Conservation (phyloP, 2,113 vertebrate genomes). For the Tupaia chinensis region DNA sequence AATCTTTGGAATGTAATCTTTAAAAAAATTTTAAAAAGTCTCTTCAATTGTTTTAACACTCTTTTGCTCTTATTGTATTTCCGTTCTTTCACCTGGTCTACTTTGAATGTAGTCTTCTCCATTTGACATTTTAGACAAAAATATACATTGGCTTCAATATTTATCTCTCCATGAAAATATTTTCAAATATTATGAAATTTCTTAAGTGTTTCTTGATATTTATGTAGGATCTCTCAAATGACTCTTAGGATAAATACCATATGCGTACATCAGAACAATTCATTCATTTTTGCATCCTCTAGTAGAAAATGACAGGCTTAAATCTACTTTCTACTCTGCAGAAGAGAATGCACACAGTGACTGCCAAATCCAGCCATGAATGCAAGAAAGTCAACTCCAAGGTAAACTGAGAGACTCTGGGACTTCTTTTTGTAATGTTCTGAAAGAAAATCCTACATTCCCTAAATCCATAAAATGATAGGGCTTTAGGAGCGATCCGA, state of each 20-base stretch:
- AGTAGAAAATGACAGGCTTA: constrained; percentile 7
- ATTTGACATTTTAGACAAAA: constrained; percentile 70
- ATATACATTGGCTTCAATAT: constrained; percentile 69
- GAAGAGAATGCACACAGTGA: constrained; percentile 18
- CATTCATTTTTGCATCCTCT: constrained; percentile 5
- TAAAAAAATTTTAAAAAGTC: constrained; percentile 52
- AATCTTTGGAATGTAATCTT: constrained; percentile 68
- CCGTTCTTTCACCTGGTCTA: constrained; percentile 77
- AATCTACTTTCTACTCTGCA: background rate
- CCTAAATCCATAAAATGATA: background rate
- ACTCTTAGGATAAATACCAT: constrained; percentile 4
- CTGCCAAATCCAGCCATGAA: background rate
- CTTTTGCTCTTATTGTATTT: constrained; percentile 83
- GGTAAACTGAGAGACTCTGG: background rate
- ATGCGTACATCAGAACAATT: background rate
- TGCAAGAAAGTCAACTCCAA: background rate
- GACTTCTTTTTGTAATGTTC: background rate
- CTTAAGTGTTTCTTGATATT: constrained; percentile 49
- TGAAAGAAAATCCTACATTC: background rate
- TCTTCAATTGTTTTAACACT: constrained; percentile 71
- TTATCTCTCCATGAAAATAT: constrained; percentile 63
- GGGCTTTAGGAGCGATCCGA: background rate
- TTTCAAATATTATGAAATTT: constrained; percentile 63
- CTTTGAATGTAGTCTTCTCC: constrained; percentile 75
- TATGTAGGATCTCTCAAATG: constrained; percentile 61